phyloP scores from a whole-genome alignment of 2,888 invertebrate genomes.

The Gasteruption jaculator region DNA sequence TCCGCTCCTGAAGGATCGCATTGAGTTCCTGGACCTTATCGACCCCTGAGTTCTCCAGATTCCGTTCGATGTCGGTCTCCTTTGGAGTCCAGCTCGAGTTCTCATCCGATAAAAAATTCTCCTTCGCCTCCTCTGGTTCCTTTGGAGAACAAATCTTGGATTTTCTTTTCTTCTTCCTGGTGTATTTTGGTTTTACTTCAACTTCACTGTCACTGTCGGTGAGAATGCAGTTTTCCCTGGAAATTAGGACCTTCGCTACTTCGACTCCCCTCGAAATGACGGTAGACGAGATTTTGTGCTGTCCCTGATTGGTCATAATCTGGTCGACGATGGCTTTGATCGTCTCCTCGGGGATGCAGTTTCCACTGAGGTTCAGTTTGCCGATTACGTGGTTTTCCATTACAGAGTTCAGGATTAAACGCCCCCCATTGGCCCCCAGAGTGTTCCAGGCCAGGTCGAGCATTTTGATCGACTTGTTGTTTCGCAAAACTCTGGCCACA shows the following conservation, averaged over 20 bases:
- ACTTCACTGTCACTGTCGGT: constrained; percentile 21
- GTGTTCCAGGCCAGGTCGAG: constrained; percentile 49
- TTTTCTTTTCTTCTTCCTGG: constrained; percentile 19
- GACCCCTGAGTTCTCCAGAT: too few relatives aligned
- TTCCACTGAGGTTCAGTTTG: constrained; percentile 43
- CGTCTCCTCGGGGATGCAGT: constrained; percentile 47
- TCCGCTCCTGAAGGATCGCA: constrained; percentile 35
- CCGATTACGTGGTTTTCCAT: constrained; percentile 36
- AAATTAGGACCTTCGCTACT: constrained; percentile 15
- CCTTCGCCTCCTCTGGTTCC: too few relatives aligned
- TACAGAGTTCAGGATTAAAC: constrained; percentile 38
- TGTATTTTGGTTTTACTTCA: constrained; percentile 8
- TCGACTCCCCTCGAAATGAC: constrained; percentile 20
- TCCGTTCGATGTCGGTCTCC: neutral
- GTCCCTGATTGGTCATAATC: constrained; percentile 30
- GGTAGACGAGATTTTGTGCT: too few relatives aligned
- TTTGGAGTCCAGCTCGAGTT: neutral
- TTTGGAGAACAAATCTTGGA: too few relatives aligned
- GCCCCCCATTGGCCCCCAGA: constrained; percentile 45
- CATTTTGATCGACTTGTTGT: constrained; percentile 39
- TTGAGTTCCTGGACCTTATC: constrained; percentile 33
- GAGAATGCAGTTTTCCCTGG: constrained; percentile 11
- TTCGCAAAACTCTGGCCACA: constrained; percentile 35
- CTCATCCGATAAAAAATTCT: too few relatives aligned
- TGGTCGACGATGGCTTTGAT: constrained; percentile 35